Evolutionary conservation across 2,888 invertebrate genomes (phyloP).

Genomic region (Drosophila phalerata): DNA sequence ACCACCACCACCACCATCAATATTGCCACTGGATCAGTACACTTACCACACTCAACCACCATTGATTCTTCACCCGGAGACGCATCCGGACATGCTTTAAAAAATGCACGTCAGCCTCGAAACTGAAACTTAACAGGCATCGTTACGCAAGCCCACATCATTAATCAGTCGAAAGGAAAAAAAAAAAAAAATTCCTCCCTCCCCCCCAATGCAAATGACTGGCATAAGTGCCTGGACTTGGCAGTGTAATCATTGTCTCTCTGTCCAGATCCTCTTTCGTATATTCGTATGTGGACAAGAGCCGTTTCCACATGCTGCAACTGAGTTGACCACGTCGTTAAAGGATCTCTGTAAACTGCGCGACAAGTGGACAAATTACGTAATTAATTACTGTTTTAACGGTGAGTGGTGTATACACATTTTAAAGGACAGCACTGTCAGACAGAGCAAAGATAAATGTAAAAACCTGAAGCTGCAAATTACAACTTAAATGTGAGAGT

Average conservation of each 20-base stretch:
- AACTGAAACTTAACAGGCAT: slow-evolving; percentile 37
- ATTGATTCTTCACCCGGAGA: slow-evolving; percentile 26
- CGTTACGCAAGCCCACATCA: slow-evolving; percentile 51
- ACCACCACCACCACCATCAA: slow-evolving; percentile 21
- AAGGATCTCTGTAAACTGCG: slow-evolving; percentile 36
- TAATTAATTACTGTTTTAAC: slow-evolving; percentile 80
- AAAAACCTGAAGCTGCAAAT: background rate
- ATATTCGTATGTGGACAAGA: slow-evolving; percentile 27
- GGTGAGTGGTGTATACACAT: slow-evolving; percentile 26
- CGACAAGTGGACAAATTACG: slow-evolving; percentile 72
- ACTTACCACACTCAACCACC: slow-evolving; percentile 45
- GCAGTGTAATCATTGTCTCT: slow-evolving; percentile 14
- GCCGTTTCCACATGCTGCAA: slow-evolving; percentile 41
- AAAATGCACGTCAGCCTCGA: slow-evolving; percentile 53
- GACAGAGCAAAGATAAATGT: slow-evolving; percentile 2
- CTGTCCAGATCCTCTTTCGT: background rate
- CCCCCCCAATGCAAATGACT: slow-evolving; percentile 51
- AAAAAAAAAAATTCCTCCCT: slow-evolving; percentile 5
- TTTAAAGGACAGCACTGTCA: slow-evolving; percentile 49
- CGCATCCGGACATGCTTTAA: slow-evolving; percentile 36
- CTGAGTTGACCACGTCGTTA: slow-evolving; percentile 35
- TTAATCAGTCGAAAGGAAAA: slow-evolving; percentile 62
- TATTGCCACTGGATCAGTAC: slow-evolving; percentile 19
- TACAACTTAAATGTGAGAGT: background rate
- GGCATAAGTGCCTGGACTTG: slow-evolving; percentile 40